These are phyloP conservation scores for Hippotragus niger DNA, from an alignment of 2,113 vertebrate species.

Conservation along the genomic window DNA sequence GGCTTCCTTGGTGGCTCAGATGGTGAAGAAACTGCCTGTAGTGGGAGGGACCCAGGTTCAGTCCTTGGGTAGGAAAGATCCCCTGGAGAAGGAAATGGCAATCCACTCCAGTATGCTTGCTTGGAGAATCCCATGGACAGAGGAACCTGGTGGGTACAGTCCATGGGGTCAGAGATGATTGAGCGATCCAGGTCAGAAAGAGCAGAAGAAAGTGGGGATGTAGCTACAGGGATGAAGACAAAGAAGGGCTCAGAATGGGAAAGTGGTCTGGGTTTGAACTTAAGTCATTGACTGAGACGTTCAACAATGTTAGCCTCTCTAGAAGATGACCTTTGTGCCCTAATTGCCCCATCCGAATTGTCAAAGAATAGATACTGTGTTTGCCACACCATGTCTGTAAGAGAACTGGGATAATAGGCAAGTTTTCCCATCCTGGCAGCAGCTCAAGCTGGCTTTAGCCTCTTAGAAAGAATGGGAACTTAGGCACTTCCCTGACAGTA, in stretches of 20 bases:
- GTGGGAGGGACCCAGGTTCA: not conserved
- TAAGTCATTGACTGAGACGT: not conserved
- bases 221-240: not conserved
- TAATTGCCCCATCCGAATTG: not conserved
- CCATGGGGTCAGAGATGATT: not conserved
- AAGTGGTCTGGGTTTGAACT: not conserved
- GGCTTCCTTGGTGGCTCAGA: not conserved
- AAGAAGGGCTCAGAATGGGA: not conserved
- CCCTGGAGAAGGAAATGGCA: not conserved
- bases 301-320: not conserved
- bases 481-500: not conserved
- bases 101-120: not conserved
- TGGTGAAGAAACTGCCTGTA: not conserved
- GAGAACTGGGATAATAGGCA: not conserved
- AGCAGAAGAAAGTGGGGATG: not conserved
- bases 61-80: not conserved
- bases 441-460: not conserved
- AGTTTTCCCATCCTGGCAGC: not conserved
- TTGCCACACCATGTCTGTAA: not conserved
- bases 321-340: not conserved
- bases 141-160: not conserved
- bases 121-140: not conserved
- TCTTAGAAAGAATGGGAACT: not conserved
- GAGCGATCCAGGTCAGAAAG: not conserved
- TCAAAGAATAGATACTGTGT: too few relatives aligned